Conservation (phyloP, 2,888 invertebrate genomes). For the Pheosia tremula region DNA sequence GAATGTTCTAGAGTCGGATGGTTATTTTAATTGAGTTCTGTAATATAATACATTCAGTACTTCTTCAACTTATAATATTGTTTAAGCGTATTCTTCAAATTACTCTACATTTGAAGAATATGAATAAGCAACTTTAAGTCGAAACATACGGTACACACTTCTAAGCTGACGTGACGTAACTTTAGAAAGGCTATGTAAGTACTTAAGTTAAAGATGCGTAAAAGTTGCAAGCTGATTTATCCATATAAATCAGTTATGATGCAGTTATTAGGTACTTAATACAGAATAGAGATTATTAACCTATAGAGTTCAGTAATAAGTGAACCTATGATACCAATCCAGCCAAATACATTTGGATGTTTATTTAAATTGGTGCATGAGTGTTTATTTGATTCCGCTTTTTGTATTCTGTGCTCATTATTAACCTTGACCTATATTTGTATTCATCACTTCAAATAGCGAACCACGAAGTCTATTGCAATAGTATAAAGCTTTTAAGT, state of each 20-base stretch:
- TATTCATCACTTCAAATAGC: not conserved
- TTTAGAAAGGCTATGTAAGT: not conserved
- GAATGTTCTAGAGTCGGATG: not conserved
- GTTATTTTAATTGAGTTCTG: not conserved
- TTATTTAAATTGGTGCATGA: not conserved
- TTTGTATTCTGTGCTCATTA: not conserved
- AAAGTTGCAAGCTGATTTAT: no score
- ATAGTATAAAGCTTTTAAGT: not conserved
- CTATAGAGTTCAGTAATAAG: not conserved
- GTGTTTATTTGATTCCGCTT: not conserved
- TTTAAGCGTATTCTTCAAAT: no score
- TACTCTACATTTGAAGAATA: no score
- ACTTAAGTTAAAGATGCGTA: no score
- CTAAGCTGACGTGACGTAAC: not conserved
- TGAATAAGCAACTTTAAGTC: no score
- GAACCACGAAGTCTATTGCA: no score
- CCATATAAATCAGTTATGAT: no score
- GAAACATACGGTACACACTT: not conserved
- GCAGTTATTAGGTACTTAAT: no score
- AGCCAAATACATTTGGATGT: not conserved
- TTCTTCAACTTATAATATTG: no score
- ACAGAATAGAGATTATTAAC: no score
- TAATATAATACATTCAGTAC: not conserved
- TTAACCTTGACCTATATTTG: not conserved
- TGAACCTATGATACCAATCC: not conserved